A percentile compares a stretch with the other conserved stretches of the same genome.
Evolutionary conservation across 1,140 invertebrate species (phyloP).

Genomic region (Leptopilina boulardi): DNA sequence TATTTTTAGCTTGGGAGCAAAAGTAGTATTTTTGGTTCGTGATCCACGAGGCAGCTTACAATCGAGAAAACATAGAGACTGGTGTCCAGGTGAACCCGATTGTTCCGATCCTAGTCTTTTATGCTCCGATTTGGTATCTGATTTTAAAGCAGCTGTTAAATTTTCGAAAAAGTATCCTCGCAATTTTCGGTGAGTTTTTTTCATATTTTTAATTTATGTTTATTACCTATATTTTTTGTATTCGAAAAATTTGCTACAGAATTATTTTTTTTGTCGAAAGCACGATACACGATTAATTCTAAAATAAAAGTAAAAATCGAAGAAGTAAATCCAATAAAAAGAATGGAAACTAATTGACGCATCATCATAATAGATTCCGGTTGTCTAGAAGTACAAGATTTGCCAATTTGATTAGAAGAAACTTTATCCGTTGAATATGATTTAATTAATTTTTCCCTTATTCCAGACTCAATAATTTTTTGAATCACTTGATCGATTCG

Average conservation of each 20-base stretch:
- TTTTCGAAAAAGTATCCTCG: conserved; percentile 83
- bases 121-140: conserved; percentile 88
- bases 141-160: conserved; percentile 85
- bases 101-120: conserved; percentile 86
- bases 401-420: background rate
- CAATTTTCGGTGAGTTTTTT: conserved; percentile 81
- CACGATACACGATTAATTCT: too few species aligned
- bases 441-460: background rate
- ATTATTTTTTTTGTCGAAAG: too few species aligned
- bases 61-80: conserved; percentile 88
- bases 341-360: background rate
- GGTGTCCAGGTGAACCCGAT: conserved; percentile 89
- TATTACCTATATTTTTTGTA: too few species aligned
- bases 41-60: conserved; percentile 92
- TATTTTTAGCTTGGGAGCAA: conserved; percentile 81
- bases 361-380: background rate
- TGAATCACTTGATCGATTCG: background rate
- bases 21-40: conserved; percentile 86
- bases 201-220: too few species aligned
- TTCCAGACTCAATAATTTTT: background rate
- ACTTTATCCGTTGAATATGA: background rate
- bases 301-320: too few species aligned
- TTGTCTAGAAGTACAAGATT: background rate
- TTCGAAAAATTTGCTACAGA: too few species aligned
- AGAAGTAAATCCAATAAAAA: background rate